Percentiles rank a stretch among this genome's conserved stretches.
Conservation (phyloP, 2,113 vertebrate species). For the Poeciliopsis turrubarensis region DNA sequence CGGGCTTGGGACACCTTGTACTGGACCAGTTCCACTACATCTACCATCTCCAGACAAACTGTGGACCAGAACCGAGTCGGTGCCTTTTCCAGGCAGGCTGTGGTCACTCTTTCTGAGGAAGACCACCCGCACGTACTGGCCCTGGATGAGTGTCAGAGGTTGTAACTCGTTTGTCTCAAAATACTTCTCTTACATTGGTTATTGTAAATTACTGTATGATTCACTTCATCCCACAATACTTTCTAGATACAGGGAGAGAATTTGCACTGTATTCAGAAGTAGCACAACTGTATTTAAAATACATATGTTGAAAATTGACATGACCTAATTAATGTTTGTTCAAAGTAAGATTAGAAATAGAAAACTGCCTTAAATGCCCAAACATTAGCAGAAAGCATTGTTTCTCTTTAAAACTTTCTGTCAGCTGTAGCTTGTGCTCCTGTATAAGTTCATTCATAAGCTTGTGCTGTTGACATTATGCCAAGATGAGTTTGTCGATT, state of each 20-base stretch:
- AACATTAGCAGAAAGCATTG: not conserved
- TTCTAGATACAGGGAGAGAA: not conserved
- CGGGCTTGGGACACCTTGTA: conserved; percentile 94
- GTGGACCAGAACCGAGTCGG: conserved; percentile 86
- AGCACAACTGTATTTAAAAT: not conserved
- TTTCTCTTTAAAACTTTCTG: not conserved
- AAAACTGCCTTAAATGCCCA: not conserved
- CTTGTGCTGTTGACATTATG: conserved; percentile 22
- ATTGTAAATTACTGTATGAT: not conserved
- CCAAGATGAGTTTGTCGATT: conserved; percentile 8
- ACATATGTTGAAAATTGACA: not conserved
- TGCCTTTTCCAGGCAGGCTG: conserved; percentile 86
- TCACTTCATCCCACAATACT: not conserved
- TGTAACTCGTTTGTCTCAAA: conserved; percentile 7
- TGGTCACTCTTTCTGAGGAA: conserved; percentile 93
- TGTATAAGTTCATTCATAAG: conserved; percentile 38
- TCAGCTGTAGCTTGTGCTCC: not conserved
- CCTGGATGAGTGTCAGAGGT: conserved; percentile 94
- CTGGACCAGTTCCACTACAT: conserved; percentile 97
- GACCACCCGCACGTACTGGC: conserved; percentile 94
- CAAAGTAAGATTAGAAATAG: not conserved
- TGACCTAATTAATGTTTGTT: not conserved
- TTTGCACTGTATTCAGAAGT: not conserved
- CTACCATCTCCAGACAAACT: conserved; percentile 91
- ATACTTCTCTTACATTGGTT: not conserved